Evolutionary conservation across 2,113 vertebrate species (phyloP).

Genomic region (Euleptes europaea): DNA sequence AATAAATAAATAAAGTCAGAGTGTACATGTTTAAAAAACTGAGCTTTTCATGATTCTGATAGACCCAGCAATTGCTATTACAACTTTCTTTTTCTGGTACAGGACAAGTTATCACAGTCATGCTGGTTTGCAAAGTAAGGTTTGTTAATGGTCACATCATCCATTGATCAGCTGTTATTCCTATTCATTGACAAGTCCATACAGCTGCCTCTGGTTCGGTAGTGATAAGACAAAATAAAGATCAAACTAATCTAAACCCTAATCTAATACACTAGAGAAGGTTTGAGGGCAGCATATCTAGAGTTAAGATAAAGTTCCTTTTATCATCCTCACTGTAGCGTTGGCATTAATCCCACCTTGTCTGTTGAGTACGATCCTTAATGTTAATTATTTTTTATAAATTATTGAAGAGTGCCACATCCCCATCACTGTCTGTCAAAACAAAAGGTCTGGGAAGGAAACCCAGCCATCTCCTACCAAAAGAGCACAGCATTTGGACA

Average conservation of each 20-base stretch:
- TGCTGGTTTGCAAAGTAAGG: not conserved
- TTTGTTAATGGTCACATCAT: not conserved
- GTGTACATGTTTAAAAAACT: not conserved
- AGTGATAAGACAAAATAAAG: not conserved
- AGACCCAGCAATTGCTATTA: not conserved
- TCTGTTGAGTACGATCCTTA: slow-evolving; percentile 50
- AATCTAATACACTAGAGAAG: not conserved
- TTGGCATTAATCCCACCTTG: slow-evolving; percentile 39
- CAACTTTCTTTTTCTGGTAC: not conserved
- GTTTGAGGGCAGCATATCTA: not conserved
- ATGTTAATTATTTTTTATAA: slow-evolving; percentile 64
- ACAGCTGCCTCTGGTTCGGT: not conserved
- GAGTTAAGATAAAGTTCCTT: not conserved
- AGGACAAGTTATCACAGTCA: not conserved
- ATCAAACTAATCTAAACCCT: not conserved
- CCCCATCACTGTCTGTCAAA: slow-evolving; percentile 75
- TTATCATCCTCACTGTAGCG: slow-evolving; percentile 11
- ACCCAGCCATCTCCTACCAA: slow-evolving; percentile 74
- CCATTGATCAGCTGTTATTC: not conserved
- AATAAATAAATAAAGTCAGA: too few species aligned
- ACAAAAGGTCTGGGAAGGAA: slow-evolving; percentile 72
- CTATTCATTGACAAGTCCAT: not conserved
- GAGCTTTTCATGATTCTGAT: not conserved
- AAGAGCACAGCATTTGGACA: slow-evolving; percentile 79
- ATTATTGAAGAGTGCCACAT: slow-evolving; percentile 73